Percentiles rank a stretch among this genome's conserved stretches.
phyloP scores from a whole-genome alignment of 2,888 invertebrate genomes.

The Callyntrura guangdongensis region DNA sequence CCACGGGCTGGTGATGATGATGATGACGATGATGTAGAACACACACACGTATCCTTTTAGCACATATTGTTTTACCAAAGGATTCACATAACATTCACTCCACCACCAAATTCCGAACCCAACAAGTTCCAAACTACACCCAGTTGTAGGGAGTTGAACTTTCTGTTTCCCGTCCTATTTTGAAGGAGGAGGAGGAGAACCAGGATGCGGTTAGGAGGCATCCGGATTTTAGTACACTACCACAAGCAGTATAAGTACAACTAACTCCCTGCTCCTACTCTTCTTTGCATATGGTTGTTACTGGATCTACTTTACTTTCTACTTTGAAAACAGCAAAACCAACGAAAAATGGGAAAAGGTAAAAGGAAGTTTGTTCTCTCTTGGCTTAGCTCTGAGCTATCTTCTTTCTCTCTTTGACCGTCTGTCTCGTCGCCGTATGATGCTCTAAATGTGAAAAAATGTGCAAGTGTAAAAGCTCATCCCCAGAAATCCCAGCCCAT shows the following conservation, averaged over 20 bases:
- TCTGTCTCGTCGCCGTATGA: too few relatives aligned
- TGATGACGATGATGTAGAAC: conserved; percentile 4
- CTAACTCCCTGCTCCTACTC: background rate
- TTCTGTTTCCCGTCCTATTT: conserved; percentile 3
- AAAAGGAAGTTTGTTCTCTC: background rate
- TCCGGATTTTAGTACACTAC: background rate
- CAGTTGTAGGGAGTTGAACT: conserved; percentile 32
- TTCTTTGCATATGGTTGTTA: background rate
- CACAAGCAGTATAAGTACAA: too few relatives aligned
- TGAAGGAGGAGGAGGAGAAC: background rate
- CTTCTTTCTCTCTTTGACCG: background rate
- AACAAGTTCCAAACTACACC: conserved; percentile 69
- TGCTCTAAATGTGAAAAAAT: background rate
- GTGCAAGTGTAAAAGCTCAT: background rate
- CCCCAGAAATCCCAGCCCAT: conserved; percentile 21
- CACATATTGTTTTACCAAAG: background rate
- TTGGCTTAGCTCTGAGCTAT: background rate
- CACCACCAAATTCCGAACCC: conserved; percentile 26
- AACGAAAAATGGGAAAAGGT: background rate
- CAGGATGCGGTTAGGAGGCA: background rate
- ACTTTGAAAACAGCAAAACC: background rate
- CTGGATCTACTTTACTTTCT: background rate
- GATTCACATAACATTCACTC: background rate
- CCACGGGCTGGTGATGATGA: too few relatives aligned
- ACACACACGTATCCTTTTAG: background rate